A percentile compares a stretch with the other conserved stretches of the same genome.
phyloP scores from a whole-genome alignment of 1,140 invertebrate genomes.

The Drosophila insularis region DNA sequence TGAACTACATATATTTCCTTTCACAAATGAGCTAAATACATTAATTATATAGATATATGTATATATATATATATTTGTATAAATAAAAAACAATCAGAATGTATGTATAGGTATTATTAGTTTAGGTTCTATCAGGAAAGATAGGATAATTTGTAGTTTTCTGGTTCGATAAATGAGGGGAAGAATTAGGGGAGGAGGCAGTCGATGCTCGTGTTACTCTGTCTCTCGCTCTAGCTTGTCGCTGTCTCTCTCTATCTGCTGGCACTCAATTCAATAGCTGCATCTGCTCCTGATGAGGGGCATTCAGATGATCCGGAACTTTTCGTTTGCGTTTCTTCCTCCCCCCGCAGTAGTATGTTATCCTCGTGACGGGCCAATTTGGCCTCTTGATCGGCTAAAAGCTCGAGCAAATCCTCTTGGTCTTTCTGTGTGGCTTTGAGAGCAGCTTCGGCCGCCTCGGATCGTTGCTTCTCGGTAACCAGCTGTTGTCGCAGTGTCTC shows the following conservation, averaged over 20 bases:
- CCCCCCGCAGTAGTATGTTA: slow-evolving; percentile 8
- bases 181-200: neutral
- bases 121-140: slow-evolving; percentile 10
- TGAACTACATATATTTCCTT: too few species aligned
- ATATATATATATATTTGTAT: slow-evolving; percentile 12
- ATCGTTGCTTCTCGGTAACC: slow-evolving; percentile 51
- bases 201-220: neutral
- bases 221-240: neutral
- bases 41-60: neutral
- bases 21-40: too few species aligned
- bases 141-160: neutral
- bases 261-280: slow-evolving; percentile 17
- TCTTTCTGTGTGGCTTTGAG: slow-evolving; percentile 91
- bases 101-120: slow-evolving; percentile 32
- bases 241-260: slow-evolving; percentile 44
- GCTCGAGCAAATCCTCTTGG: slow-evolving; percentile 93
- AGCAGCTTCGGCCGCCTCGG: slow-evolving; percentile 76
- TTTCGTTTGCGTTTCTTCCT: slow-evolving; percentile 16
- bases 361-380: slow-evolving; percentile 65
- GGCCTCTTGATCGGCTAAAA: slow-evolving; percentile 89
- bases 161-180: neutral
- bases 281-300: slow-evolving; percentile 1
- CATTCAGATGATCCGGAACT: neutral
- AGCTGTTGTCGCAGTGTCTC: slow-evolving; percentile 68
- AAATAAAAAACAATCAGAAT: slow-evolving; percentile 50